Evolutionary conservation across 2,888 invertebrate species (phyloP).

Genomic region (Drosophila crucigera): DNA sequence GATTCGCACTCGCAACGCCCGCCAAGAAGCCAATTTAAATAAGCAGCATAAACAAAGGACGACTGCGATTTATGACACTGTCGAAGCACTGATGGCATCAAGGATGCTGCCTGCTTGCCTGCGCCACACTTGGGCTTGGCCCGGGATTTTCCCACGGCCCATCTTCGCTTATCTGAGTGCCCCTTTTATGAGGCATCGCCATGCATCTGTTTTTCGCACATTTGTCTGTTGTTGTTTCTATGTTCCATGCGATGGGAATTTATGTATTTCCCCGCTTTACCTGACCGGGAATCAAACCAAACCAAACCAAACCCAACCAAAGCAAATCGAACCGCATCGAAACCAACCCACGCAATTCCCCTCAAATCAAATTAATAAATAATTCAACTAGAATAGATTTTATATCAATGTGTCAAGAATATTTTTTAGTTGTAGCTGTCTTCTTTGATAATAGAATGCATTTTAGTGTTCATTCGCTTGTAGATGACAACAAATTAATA

Average conservation of each 20-base stretch:
- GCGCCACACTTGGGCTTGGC: conserved; percentile 15
- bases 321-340: background rate
- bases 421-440: background rate
- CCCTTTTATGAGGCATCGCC: conserved; percentile 65
- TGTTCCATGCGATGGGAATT: conserved; percentile 60
- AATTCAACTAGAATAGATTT: background rate
- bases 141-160: conserved; percentile 74
- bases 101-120: conserved; percentile 5
- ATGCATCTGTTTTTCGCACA: conserved; percentile 61
- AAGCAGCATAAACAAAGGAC: conserved; percentile 81
- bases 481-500: background rate
- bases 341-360: background rate
- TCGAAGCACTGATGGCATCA: conserved; percentile 12
- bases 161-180: conserved; percentile 44
- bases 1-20: conserved; percentile 56
- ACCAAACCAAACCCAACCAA: background rate
- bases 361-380: background rate
- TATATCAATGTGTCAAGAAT: background rate
- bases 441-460: background rate
- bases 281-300: background rate
- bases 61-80: conserved; percentile 57
- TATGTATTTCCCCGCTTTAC: conserved; percentile 44
- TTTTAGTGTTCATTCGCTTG: background rate
- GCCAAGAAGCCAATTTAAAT: conserved; percentile 82
- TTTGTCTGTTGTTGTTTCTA: background rate